Percentiles rank a stretch among this genome's conserved stretches.
Conservation (phyloP, 2,113 vertebrate genomes). For the Odontesthes bonariensis region DNA sequence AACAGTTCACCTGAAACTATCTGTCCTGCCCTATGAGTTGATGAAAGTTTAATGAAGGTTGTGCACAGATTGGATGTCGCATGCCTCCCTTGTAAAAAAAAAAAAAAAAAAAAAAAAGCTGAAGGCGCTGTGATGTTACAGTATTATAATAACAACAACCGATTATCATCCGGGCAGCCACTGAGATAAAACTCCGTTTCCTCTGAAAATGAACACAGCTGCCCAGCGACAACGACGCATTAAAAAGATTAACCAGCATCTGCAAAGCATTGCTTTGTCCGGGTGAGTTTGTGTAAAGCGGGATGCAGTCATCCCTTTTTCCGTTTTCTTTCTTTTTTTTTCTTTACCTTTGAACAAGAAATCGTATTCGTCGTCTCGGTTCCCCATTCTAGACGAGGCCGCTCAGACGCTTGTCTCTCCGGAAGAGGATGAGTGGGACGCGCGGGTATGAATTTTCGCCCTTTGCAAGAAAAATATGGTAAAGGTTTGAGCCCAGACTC, state of each 20-base stretch:
- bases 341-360: constrained; percentile 89
- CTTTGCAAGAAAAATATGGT: constrained; percentile 42
- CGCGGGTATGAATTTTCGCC: constrained; percentile 40
- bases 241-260: constrained; percentile 25
- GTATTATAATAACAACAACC: constrained; percentile 58
- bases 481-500: constrained; percentile 69
- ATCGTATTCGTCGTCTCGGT: constrained; percentile 89
- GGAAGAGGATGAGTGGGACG: constrained; percentile 56
- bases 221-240: constrained; percentile 27
- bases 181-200: constrained; percentile 3
- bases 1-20: neutral
- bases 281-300: constrained; percentile 31
- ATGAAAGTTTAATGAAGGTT: constrained; percentile 61
- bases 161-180: constrained; percentile 50
- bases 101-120: too few species aligned
- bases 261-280: constrained; percentile 40
- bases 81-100: constrained; percentile 68
- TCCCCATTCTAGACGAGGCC: constrained; percentile 85
- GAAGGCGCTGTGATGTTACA: constrained; percentile 68
- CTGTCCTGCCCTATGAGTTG: constrained; percentile 19
- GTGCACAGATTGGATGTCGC: constrained; percentile 51
- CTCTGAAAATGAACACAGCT: constrained; percentile 7
- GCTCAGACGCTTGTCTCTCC: constrained; percentile 70
- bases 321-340: constrained; percentile 21
- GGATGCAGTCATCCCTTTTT: constrained; percentile 66